Base-by-base conservation (phyloP, 2,113 vertebrate genomes). In the Anarhynchus alexandrinus region DNA sequence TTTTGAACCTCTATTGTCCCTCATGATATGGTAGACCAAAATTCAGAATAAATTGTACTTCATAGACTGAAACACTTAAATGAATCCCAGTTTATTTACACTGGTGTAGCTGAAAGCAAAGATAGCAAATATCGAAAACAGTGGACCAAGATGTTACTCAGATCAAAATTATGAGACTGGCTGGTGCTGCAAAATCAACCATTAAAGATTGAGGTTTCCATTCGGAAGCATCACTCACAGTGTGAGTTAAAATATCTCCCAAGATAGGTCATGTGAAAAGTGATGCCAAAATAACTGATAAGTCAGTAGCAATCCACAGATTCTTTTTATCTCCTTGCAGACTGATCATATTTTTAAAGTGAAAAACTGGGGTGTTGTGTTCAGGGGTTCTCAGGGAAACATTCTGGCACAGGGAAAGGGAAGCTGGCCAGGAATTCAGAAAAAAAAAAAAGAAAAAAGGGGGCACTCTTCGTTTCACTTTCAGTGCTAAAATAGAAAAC, bases 281-380 rank as follows among this genome's bases (percentile, higher is more conserved):
- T 58, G 21, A 77, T 89, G 86, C 90, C 87, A 91, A 93, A 76
- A 82, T 92, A 81, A 78, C 82, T 95, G 61, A 49, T 89, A 92
- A 95, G 59, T 83, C 69, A 71, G 76, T 82, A 84, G 83, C 83
- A 87, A 76, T 91, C 86, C 91, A 91, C 83, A 65, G 57, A 90
- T 84, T 92, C 73, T 82, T 88, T 90, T 69, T 87, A n/a, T 72
- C 57, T 81, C 45, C 61, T 86, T 94, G 81, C 81, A 94, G 88
- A 71, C 61, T 84, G 76, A 89, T 92, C 25, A 2, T 94, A 96
- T 96, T 96, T 96, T 95, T 94, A 76, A 95, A 94, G 81, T 58
- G 70, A 91, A 96, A 96, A 97, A 92, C 88, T 94, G 86, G 95
- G 91, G 93, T 92, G 88, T 95, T 94, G 94, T 96, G 93, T 95